Base-by-base conservation (phyloP, 2,113 vertebrate genomes). In the Erpornis zantholeuca region DNA sequence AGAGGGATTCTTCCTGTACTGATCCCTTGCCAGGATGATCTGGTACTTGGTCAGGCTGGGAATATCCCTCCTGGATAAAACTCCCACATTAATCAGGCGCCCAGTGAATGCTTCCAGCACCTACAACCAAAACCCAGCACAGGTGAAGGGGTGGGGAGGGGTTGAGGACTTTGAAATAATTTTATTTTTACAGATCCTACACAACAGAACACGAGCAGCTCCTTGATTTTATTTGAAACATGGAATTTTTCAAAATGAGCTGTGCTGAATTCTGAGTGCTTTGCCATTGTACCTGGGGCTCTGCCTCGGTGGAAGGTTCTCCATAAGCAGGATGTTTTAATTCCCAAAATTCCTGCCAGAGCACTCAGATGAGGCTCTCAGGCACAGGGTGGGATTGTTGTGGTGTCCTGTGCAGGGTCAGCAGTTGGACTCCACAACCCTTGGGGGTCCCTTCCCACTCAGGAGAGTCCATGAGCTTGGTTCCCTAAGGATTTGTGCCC, bases 1-100 rank as follows among this genome's bases (percentile, higher is more conserved):
- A 17, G 98, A 98, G 6, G 99, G 99, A 84, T 99, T 99, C 95
- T 99, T 99, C 79, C 99, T 98, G 65, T 99, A 99, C 60, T 99
- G 99, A 52, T 99, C 99, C 94, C 99, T 98, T 65, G 99, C 98
- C 27, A 99, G 97, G 88, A 99, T 99, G 80, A 99, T 86, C 98
- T 99, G 99, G 88, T 99, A 99, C 95, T 99, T 99, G 38, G 98
- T 98, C 60, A 99, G 97, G 68, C 70, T 98, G 82, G 97, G 97
- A 60, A 99, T 98, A 64, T 99, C 99, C 44, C 97, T 97, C 56
- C 96, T 98, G 50, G 94, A 96, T 90, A 99, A 96, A 86, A 98
- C 98, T 35, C 98, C 98, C 79, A 97, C 95, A 86, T 97, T 98
- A 84, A 98, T 98, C 93, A 99, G 97, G 65, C 98, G 99, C 42